A percentile compares a stretch with the other conserved stretches of the same genome.
Conservation (phyloP, 1,140 invertebrate species). For the Lerema accius region DNA sequence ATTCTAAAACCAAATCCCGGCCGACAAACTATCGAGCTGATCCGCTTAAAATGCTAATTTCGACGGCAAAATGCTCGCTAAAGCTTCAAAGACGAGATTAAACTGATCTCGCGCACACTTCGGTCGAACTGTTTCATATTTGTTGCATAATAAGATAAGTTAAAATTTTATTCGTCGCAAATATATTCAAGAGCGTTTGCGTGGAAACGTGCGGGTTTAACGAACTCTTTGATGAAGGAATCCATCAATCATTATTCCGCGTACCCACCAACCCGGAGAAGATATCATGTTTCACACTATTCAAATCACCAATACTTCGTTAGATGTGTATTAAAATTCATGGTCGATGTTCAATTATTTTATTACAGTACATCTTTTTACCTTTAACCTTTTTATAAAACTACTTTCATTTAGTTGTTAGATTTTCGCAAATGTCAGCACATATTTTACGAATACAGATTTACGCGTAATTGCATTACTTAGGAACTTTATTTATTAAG, state of each 20-base stretch:
- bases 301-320: conserved; percentile 44
- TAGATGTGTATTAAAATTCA: conserved; percentile 14
- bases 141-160: conserved; percentile 19
- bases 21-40: conserved; percentile 35
- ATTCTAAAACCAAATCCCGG: conserved; percentile 60
- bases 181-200: conserved; percentile 24
- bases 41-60: conserved; percentile 41
- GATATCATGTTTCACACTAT: conserved; percentile 72
- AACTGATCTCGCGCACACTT: not conserved
- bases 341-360: conserved; percentile 12
- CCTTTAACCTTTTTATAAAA: too few relatives aligned
- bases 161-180: conserved; percentile 25
- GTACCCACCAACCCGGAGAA: conserved; percentile 49
- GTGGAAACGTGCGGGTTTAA: conserved; percentile 49
- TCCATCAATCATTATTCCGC: conserved; percentile 75
- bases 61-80: conserved; percentile 3
- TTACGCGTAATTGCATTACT: too few relatives aligned
- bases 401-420: too few relatives aligned
- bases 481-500: too few relatives aligned
- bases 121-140: not conserved
- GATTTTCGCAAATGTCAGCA: too few relatives aligned
- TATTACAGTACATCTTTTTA: not conserved
- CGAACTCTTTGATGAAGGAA: conserved; percentile 78
- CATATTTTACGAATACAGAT: too few relatives aligned
- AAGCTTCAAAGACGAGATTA: conserved; percentile 7